Percentiles rank a stretch among this genome's conserved stretches.
Conservation (phyloP, 2,113 vertebrate species). For the Bolborhynchus lineola region DNA sequence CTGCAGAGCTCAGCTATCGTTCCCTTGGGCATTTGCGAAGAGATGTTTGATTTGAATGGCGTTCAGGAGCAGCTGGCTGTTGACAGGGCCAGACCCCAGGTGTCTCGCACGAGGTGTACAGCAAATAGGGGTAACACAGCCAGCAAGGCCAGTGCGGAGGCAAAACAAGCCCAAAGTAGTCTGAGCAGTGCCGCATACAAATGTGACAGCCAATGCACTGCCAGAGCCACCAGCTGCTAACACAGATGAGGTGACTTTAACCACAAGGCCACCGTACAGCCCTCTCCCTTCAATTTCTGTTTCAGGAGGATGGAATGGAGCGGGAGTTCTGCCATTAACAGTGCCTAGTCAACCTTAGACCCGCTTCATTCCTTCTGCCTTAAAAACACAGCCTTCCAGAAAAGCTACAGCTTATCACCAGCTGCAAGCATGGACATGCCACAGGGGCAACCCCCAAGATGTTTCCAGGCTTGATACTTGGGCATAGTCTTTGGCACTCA, state of each 20-base stretch:
- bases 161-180: background rate
- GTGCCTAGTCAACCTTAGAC: background rate
- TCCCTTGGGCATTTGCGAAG: no score
- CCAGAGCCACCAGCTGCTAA: background rate
- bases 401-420: background rate
- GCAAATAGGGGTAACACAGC: no score
- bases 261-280: fast-evolving
- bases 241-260: background rate
- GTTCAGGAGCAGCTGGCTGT: no score
- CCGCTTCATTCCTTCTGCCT: background rate
- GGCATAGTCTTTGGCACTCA: fast-evolving
- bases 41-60: no score
- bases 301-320: background rate
- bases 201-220: background rate
- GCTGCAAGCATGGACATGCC: fast-evolving
- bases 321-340: background rate
- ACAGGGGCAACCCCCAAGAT: fast-evolving
- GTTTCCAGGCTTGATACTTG: background rate
- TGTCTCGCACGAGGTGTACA: no score
- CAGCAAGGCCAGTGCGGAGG: fast-evolving
- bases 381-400: fast-evolving
- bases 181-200: background rate
- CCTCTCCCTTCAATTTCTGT: background rate
- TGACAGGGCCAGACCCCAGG: no score
- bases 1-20: no score